Conservation (phyloP, 2,888 invertebrate species). For the Meteorus colon region DNA sequence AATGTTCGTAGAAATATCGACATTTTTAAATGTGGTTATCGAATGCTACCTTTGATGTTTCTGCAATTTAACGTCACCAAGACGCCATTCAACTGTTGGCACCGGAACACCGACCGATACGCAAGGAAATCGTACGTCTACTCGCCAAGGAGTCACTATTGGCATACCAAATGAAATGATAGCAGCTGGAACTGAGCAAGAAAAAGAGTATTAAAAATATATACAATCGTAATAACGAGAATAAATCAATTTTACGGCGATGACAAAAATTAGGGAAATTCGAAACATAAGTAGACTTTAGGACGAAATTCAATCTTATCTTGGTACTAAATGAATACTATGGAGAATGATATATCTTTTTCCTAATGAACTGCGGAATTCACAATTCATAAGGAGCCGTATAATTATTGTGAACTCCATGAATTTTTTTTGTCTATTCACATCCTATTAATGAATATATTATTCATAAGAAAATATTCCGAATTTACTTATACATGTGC, state of each 20-base stretch:
- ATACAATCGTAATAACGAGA: slow-evolving; percentile 21
- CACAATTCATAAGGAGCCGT: too few species aligned
- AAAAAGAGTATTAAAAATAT: slow-evolving; percentile 18
- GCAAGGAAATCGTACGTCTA: slow-evolving; percentile 76
- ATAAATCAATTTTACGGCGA: neutral
- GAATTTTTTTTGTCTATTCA: too few species aligned
- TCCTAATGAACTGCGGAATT: too few species aligned
- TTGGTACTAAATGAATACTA: too few species aligned
- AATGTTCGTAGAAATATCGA: neutral
- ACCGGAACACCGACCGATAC: slow-evolving; percentile 76
- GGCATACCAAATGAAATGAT: slow-evolving; percentile 77
- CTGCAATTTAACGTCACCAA: slow-evolving; percentile 71
- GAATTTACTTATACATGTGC: too few species aligned
- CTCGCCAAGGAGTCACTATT: slow-evolving; percentile 75
- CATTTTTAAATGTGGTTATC: slow-evolving; percentile 19
- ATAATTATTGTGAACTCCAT: too few species aligned
- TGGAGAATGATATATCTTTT: too few species aligned
- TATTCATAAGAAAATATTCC: too few species aligned
- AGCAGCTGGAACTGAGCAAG: slow-evolving; percentile 74
- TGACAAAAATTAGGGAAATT: too few species aligned
- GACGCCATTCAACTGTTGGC: slow-evolving; percentile 75
- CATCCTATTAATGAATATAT: too few species aligned
- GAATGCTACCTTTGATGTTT: slow-evolving; percentile 65
- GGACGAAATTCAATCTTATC: too few species aligned
- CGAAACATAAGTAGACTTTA: too few species aligned